A percentile compares a stretch with the other conserved stretches of the same genome.
Conservation (phyloP, 2,888 invertebrate species). For the Poecilobothrus nobilitatus region DNA sequence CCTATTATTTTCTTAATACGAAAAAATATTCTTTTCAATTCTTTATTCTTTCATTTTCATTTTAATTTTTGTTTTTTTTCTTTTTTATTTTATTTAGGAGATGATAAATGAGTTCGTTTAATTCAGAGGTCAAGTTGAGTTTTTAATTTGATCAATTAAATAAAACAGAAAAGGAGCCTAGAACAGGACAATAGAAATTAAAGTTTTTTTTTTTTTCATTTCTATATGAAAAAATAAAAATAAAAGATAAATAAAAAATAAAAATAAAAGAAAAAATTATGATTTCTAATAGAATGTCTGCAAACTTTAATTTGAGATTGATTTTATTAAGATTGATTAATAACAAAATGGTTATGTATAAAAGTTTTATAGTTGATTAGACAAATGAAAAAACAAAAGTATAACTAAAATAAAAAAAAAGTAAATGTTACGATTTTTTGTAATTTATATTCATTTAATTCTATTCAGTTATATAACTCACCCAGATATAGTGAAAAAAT, state of each 20-base stretch:
- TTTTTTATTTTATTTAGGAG: too few species aligned
- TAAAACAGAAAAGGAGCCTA: not conserved
- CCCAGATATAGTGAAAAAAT: too few species aligned
- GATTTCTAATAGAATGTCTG: not conserved
- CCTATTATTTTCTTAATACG: too few species aligned
- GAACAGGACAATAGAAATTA: not conserved
- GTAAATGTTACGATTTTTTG: too few species aligned
- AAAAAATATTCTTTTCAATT: too few species aligned
- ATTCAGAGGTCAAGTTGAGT: not conserved
- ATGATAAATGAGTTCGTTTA: not conserved
- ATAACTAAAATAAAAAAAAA: too few species aligned
- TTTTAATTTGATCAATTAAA: conserved; percentile 4
- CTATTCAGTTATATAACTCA: too few species aligned
- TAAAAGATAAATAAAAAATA: not conserved
- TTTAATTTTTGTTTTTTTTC: not conserved
- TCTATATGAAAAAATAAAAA: too few species aligned
- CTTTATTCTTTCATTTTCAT: not conserved
- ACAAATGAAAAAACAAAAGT: not conserved
- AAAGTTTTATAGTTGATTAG: not conserved
- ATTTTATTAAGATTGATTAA: conserved; percentile 5
- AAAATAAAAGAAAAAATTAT: not conserved
- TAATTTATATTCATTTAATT: too few species aligned
- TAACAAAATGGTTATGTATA: not conserved
- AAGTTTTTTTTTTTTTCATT: too few species aligned
- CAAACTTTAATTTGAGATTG: not conserved